Evolutionary conservation across 2,797 vertebrate genomes (phyloP).

Genomic region (Threskiornis aethiopicus): DNA sequence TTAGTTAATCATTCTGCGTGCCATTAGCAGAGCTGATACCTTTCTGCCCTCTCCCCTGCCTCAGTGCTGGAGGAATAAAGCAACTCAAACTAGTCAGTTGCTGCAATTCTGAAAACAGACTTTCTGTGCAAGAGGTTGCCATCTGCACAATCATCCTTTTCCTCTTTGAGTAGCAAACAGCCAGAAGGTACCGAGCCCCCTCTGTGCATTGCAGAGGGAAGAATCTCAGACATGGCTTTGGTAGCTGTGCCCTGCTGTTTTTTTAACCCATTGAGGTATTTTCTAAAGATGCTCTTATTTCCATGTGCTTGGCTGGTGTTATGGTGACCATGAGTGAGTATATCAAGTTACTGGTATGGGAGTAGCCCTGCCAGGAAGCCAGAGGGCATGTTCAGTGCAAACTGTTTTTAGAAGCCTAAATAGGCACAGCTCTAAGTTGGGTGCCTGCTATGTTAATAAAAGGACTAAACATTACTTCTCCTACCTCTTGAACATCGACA

Average conservation of each 20-base stretch:
- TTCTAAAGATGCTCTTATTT: conserved; percentile 59
- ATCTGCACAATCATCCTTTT: not conserved
- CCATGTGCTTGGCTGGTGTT: conserved; percentile 38
- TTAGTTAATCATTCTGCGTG: not conserved
- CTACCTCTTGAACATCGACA: not conserved
- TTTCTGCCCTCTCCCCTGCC: not conserved
- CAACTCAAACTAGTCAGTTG: not conserved
- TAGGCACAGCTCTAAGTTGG: conserved; percentile 24
- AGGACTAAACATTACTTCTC: not conserved
- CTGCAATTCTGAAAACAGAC: not conserved
- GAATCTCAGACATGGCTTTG: not conserved
- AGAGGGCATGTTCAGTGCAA: conserved; percentile 29
- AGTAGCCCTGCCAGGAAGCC: conserved; percentile 53
- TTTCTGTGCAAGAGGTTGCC: not conserved
- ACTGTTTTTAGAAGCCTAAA: conserved; percentile 54
- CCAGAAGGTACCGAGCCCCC: not conserved
- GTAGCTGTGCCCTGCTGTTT: not conserved
- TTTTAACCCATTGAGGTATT: conserved; percentile 48
- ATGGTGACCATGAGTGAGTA: conserved; percentile 23
- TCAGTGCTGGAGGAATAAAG: not conserved
- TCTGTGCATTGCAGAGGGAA: not conserved
- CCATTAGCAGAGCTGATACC: not conserved
- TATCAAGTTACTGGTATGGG: conserved; percentile 58
- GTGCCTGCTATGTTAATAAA: conserved; percentile 44
- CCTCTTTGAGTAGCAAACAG: not conserved